These are phyloP conservation scores for Vidua macroura DNA, from an alignment of 2,113 vertebrate genomes.

Conservation along the genomic window DNA sequence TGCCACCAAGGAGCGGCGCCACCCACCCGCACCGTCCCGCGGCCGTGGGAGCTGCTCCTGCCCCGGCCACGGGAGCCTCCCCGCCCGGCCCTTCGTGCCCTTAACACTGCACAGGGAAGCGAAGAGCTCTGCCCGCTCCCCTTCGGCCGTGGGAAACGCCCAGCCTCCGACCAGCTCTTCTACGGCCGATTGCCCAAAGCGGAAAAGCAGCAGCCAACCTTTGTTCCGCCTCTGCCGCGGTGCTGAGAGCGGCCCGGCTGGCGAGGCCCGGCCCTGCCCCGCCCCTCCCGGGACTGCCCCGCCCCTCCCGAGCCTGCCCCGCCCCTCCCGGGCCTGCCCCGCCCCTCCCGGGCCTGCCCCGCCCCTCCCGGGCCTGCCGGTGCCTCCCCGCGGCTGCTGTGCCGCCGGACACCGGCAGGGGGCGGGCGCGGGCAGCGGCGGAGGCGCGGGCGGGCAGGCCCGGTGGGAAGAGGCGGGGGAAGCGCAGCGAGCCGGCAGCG, in stretches of 20 bases:
- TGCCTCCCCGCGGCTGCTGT: neutral
- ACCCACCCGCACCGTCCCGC: rapidly evolving
- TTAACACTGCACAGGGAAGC: neutral
- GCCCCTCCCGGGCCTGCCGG: no score
- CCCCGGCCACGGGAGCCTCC: neutral
- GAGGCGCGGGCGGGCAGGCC: neutral
- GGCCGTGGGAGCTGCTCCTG: neutral
- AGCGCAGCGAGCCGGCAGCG: rapidly evolving
- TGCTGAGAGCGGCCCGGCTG: rapidly evolving
- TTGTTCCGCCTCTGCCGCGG: rapidly evolving
- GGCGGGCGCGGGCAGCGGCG: neutral
- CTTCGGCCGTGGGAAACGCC: neutral
- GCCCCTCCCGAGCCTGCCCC: no score
- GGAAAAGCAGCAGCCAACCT: rapidly evolving
- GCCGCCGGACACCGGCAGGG: neutral
- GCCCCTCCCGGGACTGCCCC: neutral
- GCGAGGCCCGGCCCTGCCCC: neutral
- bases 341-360: neutral
- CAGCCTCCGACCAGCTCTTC: neutral
- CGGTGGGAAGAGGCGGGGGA: neutral
- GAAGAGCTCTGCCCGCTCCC: neutral
- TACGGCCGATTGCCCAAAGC: neutral
- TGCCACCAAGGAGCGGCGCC: rapidly evolving
- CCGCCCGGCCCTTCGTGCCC: neutral
- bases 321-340: no score